Percentiles rank a stretch among this genome's conserved stretches.
These are phyloP conservation scores for Stramonita haemastoma DNA, from an alignment of 2,888 invertebrate genomes.

Conservation along the genomic window DNA sequence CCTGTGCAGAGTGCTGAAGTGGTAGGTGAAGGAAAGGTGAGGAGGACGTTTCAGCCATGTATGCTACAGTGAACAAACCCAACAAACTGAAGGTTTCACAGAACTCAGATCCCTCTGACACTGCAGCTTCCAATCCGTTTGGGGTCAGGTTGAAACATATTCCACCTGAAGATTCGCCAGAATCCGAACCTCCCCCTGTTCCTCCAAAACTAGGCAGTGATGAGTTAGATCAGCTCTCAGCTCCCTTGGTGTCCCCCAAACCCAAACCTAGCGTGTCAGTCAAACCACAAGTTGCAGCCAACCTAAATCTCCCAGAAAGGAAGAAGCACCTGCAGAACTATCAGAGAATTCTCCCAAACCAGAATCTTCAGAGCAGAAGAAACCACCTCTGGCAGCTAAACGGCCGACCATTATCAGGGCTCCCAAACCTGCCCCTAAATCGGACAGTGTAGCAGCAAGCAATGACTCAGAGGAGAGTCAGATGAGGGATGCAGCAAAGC, in stretches of 20 bases:
- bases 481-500: slow-evolving; percentile 29
- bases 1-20: background rate
- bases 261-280: slow-evolving; percentile 53
- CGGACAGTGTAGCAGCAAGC: background rate
- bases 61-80: slow-evolving; percentile 45
- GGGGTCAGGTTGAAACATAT: slow-evolving; percentile 50
- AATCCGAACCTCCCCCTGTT: slow-evolving; percentile 38
- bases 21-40: background rate
- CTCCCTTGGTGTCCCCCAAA: slow-evolving; percentile 48
- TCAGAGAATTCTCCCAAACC: background rate
- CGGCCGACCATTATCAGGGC: slow-evolving; percentile 61
- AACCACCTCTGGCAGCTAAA: slow-evolving; percentile 42
- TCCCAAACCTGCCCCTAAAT: slow-evolving; percentile 46
- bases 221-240: slow-evolving; percentile 13
- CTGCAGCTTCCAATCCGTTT: slow-evolving; percentile 38
- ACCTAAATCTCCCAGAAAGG: slow-evolving; percentile 25
- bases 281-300: slow-evolving; percentile 51
- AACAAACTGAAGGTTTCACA: background rate
- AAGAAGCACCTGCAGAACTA: background rate
- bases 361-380: slow-evolving; percentile 12
- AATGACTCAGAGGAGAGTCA: slow-evolving; percentile 21
- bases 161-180: slow-evolving; percentile 32
- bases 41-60: slow-evolving; percentile 39
- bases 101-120: background rate
- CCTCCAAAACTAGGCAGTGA: slow-evolving; percentile 21